A percentile compares a stretch with the other conserved stretches of the same genome.
These are phyloP conservation scores for Megaceryle maxima DNA, from an alignment of 2,113 vertebrate species.

Conservation along the genomic window DNA sequence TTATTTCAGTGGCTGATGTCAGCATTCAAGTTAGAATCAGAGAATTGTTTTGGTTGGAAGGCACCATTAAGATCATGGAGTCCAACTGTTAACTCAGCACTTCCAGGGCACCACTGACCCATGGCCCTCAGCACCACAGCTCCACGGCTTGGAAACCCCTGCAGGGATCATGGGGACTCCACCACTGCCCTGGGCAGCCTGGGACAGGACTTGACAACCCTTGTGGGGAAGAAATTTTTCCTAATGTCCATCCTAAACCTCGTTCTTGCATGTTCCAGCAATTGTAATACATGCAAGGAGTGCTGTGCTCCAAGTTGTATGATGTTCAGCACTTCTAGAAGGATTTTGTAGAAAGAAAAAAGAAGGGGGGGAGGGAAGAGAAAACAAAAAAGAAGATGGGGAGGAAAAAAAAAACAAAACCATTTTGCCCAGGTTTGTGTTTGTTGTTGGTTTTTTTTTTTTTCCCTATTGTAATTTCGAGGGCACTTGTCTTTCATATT, in stretches of 20 bases:
- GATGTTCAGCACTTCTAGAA: neutral
- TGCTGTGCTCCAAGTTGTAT: neutral
- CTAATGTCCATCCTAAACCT: too few species aligned
- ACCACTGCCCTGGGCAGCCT: neutral
- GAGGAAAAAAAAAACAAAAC: neutral
- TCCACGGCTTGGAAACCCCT: neutral
- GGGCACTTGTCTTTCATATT: neutral
- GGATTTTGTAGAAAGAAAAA: neutral
- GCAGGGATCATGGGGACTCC: neutral
- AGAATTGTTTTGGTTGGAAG: neutral
- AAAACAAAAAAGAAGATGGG: too few species aligned
- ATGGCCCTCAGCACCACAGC: neutral
- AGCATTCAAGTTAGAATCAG: neutral
- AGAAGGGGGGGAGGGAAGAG: too few species aligned
- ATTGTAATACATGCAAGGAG: neutral
- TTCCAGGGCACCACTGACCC: neutral
- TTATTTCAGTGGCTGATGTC: neutral
- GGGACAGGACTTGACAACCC: too few species aligned
- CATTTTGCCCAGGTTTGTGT: neutral
- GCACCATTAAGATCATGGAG: neutral
- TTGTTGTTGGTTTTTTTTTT: neutral
- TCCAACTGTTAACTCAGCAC: neutral
- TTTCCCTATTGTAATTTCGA: neutral
- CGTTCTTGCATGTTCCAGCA: neutral
- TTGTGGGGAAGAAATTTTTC: too few species aligned